These are phyloP conservation scores for Rattus rattus DNA, from an alignment of 2,113 vertebrate genomes.

Conservation along the genomic window DNA sequence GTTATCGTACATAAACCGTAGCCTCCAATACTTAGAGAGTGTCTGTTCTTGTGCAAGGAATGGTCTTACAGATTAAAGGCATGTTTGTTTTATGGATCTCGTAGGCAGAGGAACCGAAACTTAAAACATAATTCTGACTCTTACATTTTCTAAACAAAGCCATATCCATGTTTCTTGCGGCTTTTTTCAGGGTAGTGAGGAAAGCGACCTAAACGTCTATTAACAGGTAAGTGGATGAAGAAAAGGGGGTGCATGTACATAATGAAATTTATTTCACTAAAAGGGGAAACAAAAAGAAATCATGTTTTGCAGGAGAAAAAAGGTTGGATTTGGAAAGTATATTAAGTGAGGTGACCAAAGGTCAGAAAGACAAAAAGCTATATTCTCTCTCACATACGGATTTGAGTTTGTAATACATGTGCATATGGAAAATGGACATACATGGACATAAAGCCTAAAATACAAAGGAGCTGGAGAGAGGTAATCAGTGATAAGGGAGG, in stretches of 20 bases:
- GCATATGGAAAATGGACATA: neutral
- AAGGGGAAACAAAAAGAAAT: neutral
- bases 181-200: neutral
- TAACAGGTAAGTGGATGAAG: neutral
- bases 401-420: neutral
- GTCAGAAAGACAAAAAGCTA: neutral
- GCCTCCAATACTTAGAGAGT: neutral
- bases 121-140: neutral
- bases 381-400: neutral
- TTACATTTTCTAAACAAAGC: neutral
- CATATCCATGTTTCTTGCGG: too few species aligned
- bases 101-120: neutral
- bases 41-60: neutral
- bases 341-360: neutral
- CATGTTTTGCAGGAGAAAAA: neutral
- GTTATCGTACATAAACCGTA: neutral
- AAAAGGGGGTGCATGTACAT: neutral
- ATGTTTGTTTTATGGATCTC: neutral
- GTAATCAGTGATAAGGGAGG: neutral
- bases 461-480: neutral
- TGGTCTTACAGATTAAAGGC: neutral
- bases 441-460: neutral
- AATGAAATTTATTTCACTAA: too few species aligned
- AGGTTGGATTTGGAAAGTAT: neutral
- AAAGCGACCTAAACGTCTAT: too few species aligned